These are phyloP conservation scores for Rosalia funebris DNA, from an alignment of 2,888 invertebrate species.

Conservation along the genomic window DNA sequence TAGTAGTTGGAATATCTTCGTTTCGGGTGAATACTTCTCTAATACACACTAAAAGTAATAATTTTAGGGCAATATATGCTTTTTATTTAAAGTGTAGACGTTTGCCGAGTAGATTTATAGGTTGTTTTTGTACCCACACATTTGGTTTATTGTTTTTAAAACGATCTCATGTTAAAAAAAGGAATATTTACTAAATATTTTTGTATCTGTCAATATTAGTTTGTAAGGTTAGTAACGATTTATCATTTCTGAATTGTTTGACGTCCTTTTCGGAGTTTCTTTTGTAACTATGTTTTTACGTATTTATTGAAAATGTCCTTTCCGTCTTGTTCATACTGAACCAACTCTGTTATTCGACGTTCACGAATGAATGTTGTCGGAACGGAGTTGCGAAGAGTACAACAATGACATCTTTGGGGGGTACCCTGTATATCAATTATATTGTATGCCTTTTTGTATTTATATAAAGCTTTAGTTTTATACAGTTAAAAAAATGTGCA, in stretches of 20 bases:
- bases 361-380: background rate
- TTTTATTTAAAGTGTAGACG: slow-evolving; percentile 30
- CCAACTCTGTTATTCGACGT: slow-evolving; percentile 9
- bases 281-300: slow-evolving; percentile 35
- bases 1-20: slow-evolving; percentile 23
- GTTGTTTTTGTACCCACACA: slow-evolving; percentile 15
- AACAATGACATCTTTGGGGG: slow-evolving; percentile 14
- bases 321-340: slow-evolving; percentile 5
- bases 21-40: slow-evolving; percentile 28
- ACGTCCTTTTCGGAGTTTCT: slow-evolving; percentile 16
- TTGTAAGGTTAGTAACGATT: slow-evolving; percentile 31
- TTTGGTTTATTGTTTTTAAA: slow-evolving; percentile 16
- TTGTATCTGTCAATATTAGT: slow-evolving; percentile 48
- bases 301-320: slow-evolving; percentile 39
- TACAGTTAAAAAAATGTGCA: slow-evolving; percentile 55
- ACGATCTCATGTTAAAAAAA: slow-evolving; percentile 21
- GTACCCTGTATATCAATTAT: slow-evolving; percentile 50
- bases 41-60: slow-evolving; percentile 36
- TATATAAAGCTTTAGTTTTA: slow-evolving; percentile 57
- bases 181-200: slow-evolving; percentile 44
- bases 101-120: slow-evolving; percentile 32
- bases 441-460: slow-evolving; percentile 54
- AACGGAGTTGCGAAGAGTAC: slow-evolving; percentile 4
- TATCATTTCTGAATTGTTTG: slow-evolving; percentile 4
- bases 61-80: slow-evolving; percentile 35